Conservation (phyloP, 2,797 vertebrate species). For the Pseudomugil tenellus region DNA sequence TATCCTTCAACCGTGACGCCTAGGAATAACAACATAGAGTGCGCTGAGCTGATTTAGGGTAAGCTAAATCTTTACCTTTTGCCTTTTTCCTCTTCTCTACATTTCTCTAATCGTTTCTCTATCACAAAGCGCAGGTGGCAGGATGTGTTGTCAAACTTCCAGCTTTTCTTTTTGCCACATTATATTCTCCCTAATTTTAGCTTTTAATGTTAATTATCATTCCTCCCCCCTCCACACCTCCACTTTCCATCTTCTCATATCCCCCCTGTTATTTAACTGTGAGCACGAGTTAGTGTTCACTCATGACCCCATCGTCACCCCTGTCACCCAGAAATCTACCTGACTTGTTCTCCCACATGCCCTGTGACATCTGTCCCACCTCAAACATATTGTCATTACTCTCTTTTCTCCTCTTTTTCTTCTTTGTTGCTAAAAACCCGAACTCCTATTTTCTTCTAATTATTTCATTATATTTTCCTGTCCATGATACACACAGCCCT, state of each 20-base stretch:
- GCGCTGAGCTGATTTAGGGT: slow-evolving; percentile 79
- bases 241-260: slow-evolving; percentile 4
- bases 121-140: slow-evolving; percentile 62
- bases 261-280: slow-evolving; percentile 40
- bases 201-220: slow-evolving; percentile 3
- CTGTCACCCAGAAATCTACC: slow-evolving; percentile 46
- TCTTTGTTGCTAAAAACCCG: not conserved
- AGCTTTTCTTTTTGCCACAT: slow-evolving; percentile 29
- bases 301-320: slow-evolving; percentile 68
- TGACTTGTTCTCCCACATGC: slow-evolving; percentile 51
- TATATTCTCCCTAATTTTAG: slow-evolving; percentile 24
- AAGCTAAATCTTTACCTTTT: slow-evolving; percentile 78
- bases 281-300: slow-evolving; percentile 25
- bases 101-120: slow-evolving; percentile 25
- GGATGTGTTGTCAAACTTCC: slow-evolving; percentile 54
- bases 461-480: slow-evolving; percentile 43
- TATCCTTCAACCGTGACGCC: slow-evolving; percentile 81
- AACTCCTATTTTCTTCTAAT: slow-evolving; percentile 38
- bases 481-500: slow-evolving; percentile 45
- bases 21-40: slow-evolving; percentile 83
- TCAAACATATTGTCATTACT: slow-evolving; percentile 65
- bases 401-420: slow-evolving; percentile 30
- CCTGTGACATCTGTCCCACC: slow-evolving; percentile 54
- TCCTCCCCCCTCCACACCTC: not conserved
- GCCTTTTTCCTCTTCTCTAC: slow-evolving; percentile 48